Evolutionary conservation across 1,140 invertebrate genomes (phyloP).

Genomic region (Globodera ellingtonae): DNA sequence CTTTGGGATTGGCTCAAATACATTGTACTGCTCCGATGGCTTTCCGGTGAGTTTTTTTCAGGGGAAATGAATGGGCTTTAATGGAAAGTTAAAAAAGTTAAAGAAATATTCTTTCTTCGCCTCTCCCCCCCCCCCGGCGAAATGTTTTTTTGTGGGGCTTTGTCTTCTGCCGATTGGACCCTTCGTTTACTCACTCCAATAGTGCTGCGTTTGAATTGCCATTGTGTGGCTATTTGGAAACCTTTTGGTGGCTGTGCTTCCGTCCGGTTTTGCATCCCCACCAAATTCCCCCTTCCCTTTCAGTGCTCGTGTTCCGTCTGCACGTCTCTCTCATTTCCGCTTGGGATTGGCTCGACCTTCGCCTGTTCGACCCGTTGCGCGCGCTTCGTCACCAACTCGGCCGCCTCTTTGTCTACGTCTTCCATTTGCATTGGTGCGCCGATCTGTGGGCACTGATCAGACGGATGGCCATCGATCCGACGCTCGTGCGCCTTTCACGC

Average conservation of each 20-base stretch:
- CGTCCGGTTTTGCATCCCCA: too few relatives aligned
- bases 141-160: too few relatives aligned
- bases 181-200: too few relatives aligned
- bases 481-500: slow-evolving; percentile 15
- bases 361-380: slow-evolving; percentile 13
- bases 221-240: too few relatives aligned
- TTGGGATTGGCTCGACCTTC: slow-evolving; percentile 21
- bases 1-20: slow-evolving; percentile 41
- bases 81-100: too few relatives aligned
- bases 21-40: slow-evolving; percentile 41
- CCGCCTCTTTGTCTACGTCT: slow-evolving; percentile 12
- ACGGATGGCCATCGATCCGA: slow-evolving; percentile 20
- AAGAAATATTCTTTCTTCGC: too few relatives aligned
- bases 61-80: too few relatives aligned
- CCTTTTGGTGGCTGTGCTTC: too few relatives aligned
- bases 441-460: slow-evolving; percentile 20
- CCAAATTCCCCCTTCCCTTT: background rate
- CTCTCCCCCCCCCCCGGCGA: too few relatives aligned
- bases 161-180: too few relatives aligned
- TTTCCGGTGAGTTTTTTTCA: slow-evolving; percentile 23
- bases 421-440: slow-evolving; percentile 39
- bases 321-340: slow-evolving; percentile 18
- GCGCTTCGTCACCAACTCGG: slow-evolving; percentile 11
- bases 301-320: slow-evolving; percentile 35
- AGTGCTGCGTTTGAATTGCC: too few relatives aligned